These are phyloP conservation scores for Tychaedon coryphoeus DNA, from an alignment of 2,113 vertebrate species.

Conservation along the genomic window DNA sequence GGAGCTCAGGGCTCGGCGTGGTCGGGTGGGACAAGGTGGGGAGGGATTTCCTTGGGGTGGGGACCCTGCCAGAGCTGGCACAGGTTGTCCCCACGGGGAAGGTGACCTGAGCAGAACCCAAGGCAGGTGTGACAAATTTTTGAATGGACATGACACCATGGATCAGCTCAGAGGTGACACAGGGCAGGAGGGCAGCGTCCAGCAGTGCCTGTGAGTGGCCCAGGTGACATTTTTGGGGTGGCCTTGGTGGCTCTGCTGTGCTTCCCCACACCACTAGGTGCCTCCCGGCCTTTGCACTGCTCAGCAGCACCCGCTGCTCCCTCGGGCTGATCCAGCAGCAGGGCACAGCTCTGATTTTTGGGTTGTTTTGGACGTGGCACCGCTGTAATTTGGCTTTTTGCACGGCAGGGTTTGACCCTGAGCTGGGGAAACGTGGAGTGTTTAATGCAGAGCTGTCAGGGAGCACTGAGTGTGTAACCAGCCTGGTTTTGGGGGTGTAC, in stretches of 20 bases:
- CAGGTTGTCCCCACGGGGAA: accelerated
- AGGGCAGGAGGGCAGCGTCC: accelerated
- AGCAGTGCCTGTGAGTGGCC: neutral
- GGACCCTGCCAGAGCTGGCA: neutral
- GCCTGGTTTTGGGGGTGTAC: accelerated
- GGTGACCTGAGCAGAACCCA: neutral
- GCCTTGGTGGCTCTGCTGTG: constrained; percentile 42
- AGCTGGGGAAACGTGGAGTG: neutral
- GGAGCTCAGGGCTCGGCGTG: accelerated
- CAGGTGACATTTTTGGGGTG: constrained; percentile 15
- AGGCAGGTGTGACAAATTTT: accelerated
- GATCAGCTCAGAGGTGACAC: neutral
- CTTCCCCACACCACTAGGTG: constrained; percentile 37
- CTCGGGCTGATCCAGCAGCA: neutral
- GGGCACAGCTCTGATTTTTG: accelerated
- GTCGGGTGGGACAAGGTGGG: neutral
- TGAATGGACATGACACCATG: accelerated
- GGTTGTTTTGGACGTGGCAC: accelerated
- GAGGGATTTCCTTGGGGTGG: too few relatives aligned
- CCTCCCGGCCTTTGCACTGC: constrained; percentile 43
- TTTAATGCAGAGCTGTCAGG: neutral
- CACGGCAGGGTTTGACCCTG: neutral
- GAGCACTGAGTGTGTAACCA: accelerated
- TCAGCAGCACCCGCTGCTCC: neutral
- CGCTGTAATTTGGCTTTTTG: neutral